These are phyloP conservation scores for Latrodectus elegans DNA, from an alignment of 2,888 invertebrate genomes.

Conservation along the genomic window DNA sequence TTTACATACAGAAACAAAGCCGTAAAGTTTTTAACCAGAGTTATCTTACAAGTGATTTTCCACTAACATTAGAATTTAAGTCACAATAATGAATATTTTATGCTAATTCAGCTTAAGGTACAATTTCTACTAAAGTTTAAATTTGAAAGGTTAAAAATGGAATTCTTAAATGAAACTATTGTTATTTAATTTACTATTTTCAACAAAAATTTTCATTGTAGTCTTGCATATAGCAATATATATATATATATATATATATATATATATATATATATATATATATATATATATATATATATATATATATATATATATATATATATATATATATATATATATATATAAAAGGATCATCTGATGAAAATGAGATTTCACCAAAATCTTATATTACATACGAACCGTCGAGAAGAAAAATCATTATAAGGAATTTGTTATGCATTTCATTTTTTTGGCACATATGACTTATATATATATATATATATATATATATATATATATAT, in stretches of 20 bases:
- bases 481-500: too few species aligned
- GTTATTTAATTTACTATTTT: too few species aligned
- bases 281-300: too few species aligned
- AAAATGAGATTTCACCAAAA: conserved; percentile 17
- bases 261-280: too few species aligned
- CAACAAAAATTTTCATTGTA: too few species aligned
- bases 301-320: too few species aligned
- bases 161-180: too few species aligned
- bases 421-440: not conserved
- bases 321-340: too few species aligned
- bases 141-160: not conserved
- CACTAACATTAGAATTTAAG: conserved; percentile 30
- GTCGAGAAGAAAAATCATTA: conserved; percentile 25
- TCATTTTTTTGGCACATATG: not conserved
- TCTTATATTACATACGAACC: conserved; percentile 16
- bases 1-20: conserved; percentile 22
- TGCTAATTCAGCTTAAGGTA: conserved; percentile 53
- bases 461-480: not conserved
- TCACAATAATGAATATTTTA: conserved; percentile 52
- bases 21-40: conserved; percentile 34
- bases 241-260: too few species aligned
- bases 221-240: too few species aligned
- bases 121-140: conserved; percentile 22
- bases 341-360: conserved; percentile 30
- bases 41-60: conserved; percentile 40